Conservation (phyloP, 2,113 vertebrate species). For the Sinocyclocheilus anshuiensis region DNA sequence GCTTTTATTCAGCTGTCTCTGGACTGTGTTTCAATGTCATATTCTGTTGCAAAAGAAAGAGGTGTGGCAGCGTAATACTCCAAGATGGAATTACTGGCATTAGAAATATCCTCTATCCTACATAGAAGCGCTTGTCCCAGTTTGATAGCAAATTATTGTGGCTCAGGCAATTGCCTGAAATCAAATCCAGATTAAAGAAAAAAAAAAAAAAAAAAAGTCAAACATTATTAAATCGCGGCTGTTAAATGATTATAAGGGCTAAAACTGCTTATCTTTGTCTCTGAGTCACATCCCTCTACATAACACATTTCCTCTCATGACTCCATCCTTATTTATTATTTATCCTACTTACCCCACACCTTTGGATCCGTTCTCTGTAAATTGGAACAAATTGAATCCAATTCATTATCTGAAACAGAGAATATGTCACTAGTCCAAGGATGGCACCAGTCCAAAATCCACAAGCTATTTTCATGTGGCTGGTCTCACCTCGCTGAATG, state of each 20-base stretch:
- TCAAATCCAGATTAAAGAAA: not conserved
- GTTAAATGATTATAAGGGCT: conserved; percentile 10
- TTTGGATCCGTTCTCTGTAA: conserved; percentile 37
- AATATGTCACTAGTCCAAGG: conserved; percentile 35
- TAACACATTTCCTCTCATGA: not conserved
- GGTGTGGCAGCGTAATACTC: not conserved
- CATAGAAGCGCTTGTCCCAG: not conserved
- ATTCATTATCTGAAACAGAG: conserved; percentile 44
- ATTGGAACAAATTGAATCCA: conserved; percentile 44
- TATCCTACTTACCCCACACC: not conserved
- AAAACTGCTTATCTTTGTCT: conserved; percentile 31
- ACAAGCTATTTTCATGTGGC: conserved; percentile 38
- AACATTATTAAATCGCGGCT: not conserved
- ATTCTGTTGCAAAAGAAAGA: not conserved
- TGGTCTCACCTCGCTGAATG: conserved; percentile 2
- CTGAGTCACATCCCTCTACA: conserved; percentile 23
- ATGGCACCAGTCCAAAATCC: conserved; percentile 35
- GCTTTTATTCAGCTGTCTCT: conserved; percentile 9
- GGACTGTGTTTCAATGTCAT: not conserved
- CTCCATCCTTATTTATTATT: conserved; percentile 31
- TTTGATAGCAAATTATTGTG: conserved; percentile 5
- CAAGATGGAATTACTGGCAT: conserved; percentile 5
- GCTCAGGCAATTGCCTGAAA: conserved; percentile 7
- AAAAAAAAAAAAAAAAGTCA: not conserved
- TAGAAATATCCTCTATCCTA: not conserved